phyloP scores from a whole-genome alignment of 1,140 invertebrate genomes.

The Pteromalus puparum region DNA sequence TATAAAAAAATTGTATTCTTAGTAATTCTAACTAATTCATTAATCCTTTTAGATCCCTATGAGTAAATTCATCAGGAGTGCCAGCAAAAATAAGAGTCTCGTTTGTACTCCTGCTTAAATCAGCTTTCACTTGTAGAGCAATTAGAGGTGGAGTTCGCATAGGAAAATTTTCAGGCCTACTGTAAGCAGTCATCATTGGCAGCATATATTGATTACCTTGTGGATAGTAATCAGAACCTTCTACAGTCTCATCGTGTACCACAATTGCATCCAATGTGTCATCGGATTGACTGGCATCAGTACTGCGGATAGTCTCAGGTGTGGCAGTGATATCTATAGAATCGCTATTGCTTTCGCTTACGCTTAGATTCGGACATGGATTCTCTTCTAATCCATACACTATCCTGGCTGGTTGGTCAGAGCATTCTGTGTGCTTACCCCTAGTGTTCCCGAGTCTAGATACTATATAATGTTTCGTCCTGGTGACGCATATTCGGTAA shows the following conservation, averaged over 20 bases:
- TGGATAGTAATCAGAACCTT: slow-evolving; percentile 12
- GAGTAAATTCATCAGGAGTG: not conserved
- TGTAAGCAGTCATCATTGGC: not conserved
- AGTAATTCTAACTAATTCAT: slow-evolving; percentile 15
- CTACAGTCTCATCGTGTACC: slow-evolving; percentile 17
- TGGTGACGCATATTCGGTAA: slow-evolving; percentile 37
- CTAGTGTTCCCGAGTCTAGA: slow-evolving; percentile 24
- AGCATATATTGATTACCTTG: not conserved
- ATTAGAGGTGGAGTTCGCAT: not conserved
- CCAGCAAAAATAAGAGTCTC: not conserved
- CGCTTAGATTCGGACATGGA: not conserved
- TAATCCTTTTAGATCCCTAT: not conserved
- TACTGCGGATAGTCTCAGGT: not conserved
- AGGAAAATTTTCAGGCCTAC: slow-evolving; percentile 16
- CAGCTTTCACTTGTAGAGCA: not conserved
- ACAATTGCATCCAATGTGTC: slow-evolving; percentile 22
- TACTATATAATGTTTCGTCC: slow-evolving; percentile 20
- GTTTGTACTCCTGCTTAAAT: not conserved
- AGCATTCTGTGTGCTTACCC: not conserved
- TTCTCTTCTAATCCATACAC: not conserved
- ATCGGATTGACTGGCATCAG: not conserved
- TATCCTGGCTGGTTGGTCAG: slow-evolving; percentile 8
- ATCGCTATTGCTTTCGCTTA: not conserved
- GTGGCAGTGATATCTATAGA: not conserved
- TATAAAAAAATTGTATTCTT: slow-evolving; percentile 33